A percentile compares a stretch with the other conserved stretches of the same genome.
Evolutionary conservation across 2,113 vertebrate genomes (phyloP).

Genomic region (Gopherus flavomarginatus): DNA sequence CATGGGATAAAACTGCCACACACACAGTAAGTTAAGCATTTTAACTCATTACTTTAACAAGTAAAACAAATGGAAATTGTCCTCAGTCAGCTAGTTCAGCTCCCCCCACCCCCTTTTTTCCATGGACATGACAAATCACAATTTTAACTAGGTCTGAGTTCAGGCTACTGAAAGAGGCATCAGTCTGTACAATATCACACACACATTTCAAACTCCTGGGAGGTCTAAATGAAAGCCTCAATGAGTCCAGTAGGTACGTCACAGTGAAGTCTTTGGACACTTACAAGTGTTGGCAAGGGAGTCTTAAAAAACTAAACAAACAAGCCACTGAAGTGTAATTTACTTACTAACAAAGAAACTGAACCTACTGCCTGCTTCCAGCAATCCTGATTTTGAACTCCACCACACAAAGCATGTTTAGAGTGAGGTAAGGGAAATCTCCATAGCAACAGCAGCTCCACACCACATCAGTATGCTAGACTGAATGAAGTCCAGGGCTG

Average conservation of each 20-base stretch:
- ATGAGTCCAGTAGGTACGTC: conserved; percentile 17
- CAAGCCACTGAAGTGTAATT: neutral
- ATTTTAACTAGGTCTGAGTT: conserved; percentile 24
- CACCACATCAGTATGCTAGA: neutral
- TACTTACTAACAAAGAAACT: conserved; percentile 17
- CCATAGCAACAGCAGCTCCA: neutral
- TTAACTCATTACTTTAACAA: conserved; percentile 22
- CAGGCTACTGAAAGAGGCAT: neutral
- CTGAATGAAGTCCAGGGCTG: conserved; percentile 14
- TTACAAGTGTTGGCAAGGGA: neutral
- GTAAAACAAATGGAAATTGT: neutral
- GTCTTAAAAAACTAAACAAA: conserved; percentile 14
- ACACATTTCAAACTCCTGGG: conserved; percentile 28
- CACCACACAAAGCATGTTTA: neutral
- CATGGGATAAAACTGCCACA: neutral
- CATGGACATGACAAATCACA: rapidly evolving
- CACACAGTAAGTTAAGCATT: neutral
- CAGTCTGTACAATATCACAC: rapidly evolving
- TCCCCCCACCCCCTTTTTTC: neutral
- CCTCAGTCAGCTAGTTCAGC: neutral
- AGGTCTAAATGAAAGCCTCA: conserved; percentile 43
- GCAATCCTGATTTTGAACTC: neutral
- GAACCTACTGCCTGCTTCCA: rapidly evolving
- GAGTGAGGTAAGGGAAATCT: neutral
- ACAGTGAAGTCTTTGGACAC: neutral